These are phyloP conservation scores for Morpho helenor DNA, from an alignment of 2,888 invertebrate genomes.

Conservation along the genomic window DNA sequence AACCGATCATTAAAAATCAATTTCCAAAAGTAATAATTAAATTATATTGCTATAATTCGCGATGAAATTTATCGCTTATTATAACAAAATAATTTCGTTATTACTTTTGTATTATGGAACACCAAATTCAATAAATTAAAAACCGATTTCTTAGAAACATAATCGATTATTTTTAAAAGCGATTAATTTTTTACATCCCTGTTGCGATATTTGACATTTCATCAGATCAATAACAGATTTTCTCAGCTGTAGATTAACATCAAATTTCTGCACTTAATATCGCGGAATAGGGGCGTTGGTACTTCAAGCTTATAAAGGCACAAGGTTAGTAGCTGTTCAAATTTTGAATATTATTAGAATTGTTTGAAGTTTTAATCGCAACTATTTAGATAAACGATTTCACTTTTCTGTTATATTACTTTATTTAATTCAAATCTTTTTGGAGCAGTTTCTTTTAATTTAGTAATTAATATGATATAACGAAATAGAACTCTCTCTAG, in stretches of 20 bases:
- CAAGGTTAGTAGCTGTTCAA: neutral
- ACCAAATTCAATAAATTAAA: no score
- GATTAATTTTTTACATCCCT: neutral
- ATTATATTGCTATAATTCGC: neutral
- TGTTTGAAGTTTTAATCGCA: no score
- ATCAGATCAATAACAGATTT: conserved; percentile 16
- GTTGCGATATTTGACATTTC: conserved; percentile 1
- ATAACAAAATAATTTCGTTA: no score
- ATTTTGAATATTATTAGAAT: neutral
- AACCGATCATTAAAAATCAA: neutral
- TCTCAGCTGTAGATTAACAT: neutral
- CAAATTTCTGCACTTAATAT: conserved; percentile 3
- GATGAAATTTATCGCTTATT: no score
- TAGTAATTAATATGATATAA: neutral
- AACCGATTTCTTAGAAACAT: neutral
- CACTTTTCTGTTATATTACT: neutral
- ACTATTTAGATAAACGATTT: neutral
- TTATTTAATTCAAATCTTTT: neutral
- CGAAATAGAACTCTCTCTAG: no score
- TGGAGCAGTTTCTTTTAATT: neutral
- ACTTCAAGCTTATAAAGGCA: neutral
- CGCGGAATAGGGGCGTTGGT: conserved; percentile 17
- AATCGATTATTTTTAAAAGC: neutral
- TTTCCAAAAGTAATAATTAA: neutral
- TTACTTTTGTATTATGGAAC: no score